Evolutionary conservation across 2,113 vertebrate species (phyloP).

Genomic region (Nannospalax galili): DNA sequence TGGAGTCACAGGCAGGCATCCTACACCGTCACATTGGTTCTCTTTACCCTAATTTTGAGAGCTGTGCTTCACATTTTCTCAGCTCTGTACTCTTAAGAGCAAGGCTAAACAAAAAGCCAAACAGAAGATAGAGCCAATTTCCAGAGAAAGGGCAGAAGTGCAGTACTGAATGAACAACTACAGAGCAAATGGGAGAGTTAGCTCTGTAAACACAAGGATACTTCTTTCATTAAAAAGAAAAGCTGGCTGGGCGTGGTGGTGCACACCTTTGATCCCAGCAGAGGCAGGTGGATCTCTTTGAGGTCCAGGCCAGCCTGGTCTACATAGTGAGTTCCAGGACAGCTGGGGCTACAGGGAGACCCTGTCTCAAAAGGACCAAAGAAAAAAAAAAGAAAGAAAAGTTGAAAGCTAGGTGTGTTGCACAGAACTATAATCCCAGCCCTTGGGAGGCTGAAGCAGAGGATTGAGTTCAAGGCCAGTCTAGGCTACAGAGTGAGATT

Average conservation of each 20-base stretch:
- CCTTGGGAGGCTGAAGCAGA: background rate
- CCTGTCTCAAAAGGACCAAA: background rate
- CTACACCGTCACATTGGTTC: too few species aligned
- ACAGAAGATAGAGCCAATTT: background rate
- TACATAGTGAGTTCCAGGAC: too few species aligned
- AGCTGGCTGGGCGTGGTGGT: background rate
- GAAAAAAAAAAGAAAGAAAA: background rate
- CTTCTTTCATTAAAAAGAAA: background rate
- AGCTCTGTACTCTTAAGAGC: background rate
- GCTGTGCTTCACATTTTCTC: background rate
- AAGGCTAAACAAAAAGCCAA: background rate
- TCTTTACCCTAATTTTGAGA: background rate
- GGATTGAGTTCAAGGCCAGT: background rate
- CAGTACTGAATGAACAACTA: too few species aligned
- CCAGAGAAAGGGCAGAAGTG: background rate
- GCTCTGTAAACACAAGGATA: background rate
- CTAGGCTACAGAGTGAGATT: background rate
- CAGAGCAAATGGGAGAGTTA: background rate
- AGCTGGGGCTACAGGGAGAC: too few species aligned
- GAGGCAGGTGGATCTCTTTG: too few species aligned
- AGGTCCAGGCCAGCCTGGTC: too few species aligned
- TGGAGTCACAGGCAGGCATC: background rate
- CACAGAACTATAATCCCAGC: background rate
- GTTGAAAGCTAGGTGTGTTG: too few species aligned
- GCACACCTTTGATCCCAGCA: too few species aligned